Evolutionary conservation across 2,797 vertebrate genomes (phyloP), one percentile per base, ranked within the genome.

Genomic region (Thripadectes ignobilis): DNA sequence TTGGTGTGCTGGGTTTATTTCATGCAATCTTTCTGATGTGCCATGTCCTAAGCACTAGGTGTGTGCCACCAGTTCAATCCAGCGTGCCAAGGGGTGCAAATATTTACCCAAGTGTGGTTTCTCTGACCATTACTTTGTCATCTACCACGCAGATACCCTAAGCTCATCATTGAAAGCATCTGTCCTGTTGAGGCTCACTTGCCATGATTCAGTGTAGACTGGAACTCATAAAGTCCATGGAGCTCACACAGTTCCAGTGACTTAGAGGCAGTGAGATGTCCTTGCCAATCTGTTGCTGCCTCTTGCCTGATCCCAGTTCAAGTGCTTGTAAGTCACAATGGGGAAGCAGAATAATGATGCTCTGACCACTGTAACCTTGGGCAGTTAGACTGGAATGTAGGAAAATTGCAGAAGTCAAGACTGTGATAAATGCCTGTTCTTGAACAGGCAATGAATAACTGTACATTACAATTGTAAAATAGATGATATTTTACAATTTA

Each of bases 281-380:
- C 63, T 94, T 86, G 83, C 45, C 88, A 90, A 71, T 57, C 69
- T 81, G 22, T 7, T 51, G 77, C 58, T 92, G 69, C 43, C 71
- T 76, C 67, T 85, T 90, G 55, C 68, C 71, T 76, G 83, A 79
- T 87, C 88, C 92, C 71, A 71, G 13, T 68, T 67, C 85, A 36
- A 2, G n/a, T 67, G 59, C 87, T 67, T 91, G 36, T 95, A 90
- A 95, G 62, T 92, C 88, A 92, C 88, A 55, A 75, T 2, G 2
- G 43, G 45, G 57, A 85, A 72, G 58, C 55, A 81, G 58, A 92
- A 85, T 85, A 87, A 94, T 38, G 79, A 54, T 39, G 62, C 8
- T 83, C 68, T 89, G 77, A 32, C 39, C 89, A 85, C 23, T 38
- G 51, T 85, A 85, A 96, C 95, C 92, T 95, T 93, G 85, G 81